Base-by-base conservation (phyloP, 1,140 invertebrate species). In the Acyrthosiphon pisum region DNA sequence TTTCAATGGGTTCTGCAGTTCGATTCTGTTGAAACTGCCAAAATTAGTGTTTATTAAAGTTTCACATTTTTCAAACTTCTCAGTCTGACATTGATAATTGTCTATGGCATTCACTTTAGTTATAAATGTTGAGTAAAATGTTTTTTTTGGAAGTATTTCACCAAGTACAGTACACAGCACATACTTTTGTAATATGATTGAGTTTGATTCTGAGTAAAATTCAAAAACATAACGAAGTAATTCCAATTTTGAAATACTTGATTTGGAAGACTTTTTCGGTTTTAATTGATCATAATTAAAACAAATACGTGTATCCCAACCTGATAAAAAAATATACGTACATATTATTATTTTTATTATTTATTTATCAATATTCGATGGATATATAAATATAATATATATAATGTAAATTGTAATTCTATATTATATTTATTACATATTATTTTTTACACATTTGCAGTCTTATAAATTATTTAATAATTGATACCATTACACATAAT, bases 241-340 rank as follows among this genome's bases (percentile, higher is more conserved):
- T 35, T 92, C 76, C 91, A 76, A 92, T 23, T 53, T 84, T 81
- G 60, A 37, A 37, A 37, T 11, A 84, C 50, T 50, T 30, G 46
- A 84, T 48, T 83, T 84, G 2, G 68, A 23, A 81, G 6, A 44
- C 35, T 44, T 46, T 35, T 23, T 81, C 26, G 11, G 37, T 26
- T 35, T 41, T 84, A 76, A 20, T 46, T 41, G 14, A 81, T 83
- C 76, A 18, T 92, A 26, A 81, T 92, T 46, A 84, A 41, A 46
- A 83, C 90, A 91, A 91, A 92, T 84, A 83, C 91, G 30, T 30
- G 91, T 92, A 53, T 92, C 91, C 91, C 91, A 92, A 48, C 76
- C 91, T 92, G 20, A 83, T 46, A 89, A 44, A 91, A 20, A 56
- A 35, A 41, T 41, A 3, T 41, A 23, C 48, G 35, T 35, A 56